Conservation (phyloP, 2,888 invertebrate species). For the Trachelus stipa region DNA sequence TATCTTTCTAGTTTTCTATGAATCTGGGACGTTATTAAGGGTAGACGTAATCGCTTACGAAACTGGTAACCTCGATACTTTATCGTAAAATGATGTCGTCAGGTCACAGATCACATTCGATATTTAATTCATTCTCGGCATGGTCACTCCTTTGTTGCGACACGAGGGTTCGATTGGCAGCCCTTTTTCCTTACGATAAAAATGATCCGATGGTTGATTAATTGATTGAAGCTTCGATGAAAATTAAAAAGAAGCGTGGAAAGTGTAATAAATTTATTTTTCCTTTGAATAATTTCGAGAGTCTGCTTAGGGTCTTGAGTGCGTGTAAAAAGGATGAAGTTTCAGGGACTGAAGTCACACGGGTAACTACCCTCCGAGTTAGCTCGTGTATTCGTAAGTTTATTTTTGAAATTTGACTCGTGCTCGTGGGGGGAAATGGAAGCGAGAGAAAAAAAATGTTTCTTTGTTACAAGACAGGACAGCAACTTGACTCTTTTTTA, state of each 20-base stretch:
- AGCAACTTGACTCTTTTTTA: background rate
- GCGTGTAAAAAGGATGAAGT: background rate
- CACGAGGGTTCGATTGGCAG: background rate
- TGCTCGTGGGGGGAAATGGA: background rate
- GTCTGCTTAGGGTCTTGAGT: background rate
- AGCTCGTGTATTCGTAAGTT: background rate
- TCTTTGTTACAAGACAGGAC: background rate
- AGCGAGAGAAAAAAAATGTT: background rate
- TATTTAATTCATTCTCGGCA: background rate
- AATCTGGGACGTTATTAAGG: constrained; percentile 28
- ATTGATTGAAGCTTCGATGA: too few species aligned
- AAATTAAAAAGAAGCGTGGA: too few species aligned
- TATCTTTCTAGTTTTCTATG: constrained; percentile 29
- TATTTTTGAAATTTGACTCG: constrained; percentile 3
- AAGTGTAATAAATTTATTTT: background rate
- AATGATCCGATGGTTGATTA: too few species aligned
- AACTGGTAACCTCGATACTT: constrained; percentile 46
- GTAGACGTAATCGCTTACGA: constrained; percentile 50
- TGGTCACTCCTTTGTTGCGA: background rate
- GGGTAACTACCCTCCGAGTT: background rate
- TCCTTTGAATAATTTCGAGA: background rate
- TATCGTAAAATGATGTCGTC: constrained; percentile 35
- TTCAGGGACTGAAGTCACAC: background rate
- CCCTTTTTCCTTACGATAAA: background rate
- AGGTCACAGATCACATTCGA: background rate